Conservation (phyloP, 2,888 invertebrate species). For the Thereva unica region DNA sequence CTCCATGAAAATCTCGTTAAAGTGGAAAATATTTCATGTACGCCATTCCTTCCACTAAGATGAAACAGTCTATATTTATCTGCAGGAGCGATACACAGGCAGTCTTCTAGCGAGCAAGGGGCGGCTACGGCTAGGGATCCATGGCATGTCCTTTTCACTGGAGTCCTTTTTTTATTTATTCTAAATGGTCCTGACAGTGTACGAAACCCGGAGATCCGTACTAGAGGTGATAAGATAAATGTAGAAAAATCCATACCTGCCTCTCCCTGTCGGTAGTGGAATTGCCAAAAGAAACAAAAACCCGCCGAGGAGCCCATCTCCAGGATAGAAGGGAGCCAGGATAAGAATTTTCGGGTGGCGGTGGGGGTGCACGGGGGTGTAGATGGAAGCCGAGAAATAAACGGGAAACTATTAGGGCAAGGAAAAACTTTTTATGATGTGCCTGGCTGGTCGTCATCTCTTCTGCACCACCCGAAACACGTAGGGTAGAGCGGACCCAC, state of each 20-base stretch:
- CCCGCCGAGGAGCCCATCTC: too few relatives aligned
- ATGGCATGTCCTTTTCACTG: background rate
- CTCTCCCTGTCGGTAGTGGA: too few relatives aligned
- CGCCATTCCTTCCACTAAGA: too few relatives aligned
- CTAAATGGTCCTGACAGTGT: conserved; percentile 20
- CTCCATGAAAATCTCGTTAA: conserved; percentile 39
- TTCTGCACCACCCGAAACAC: background rate
- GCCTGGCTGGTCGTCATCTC: conserved; percentile 1
- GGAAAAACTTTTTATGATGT: conserved; percentile 34
- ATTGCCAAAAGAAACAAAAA: too few relatives aligned
- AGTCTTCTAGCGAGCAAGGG: background rate
- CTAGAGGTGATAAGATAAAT: conserved; percentile 26
- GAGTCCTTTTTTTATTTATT: conserved; percentile 17
- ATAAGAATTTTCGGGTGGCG: conserved; percentile 1
- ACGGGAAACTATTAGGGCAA: conserved; percentile 33
- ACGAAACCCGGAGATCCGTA: background rate
- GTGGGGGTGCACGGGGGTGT: background rate
- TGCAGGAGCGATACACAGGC: background rate
- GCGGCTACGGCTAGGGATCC: background rate
- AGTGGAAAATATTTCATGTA: conserved; percentile 33
- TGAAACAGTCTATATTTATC: too few relatives aligned
- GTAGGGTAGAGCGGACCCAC: background rate
- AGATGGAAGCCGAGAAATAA: background rate
- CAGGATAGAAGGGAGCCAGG: background rate
- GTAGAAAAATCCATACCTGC: conserved; percentile 22